Evolutionary conservation across 2,113 vertebrate species (phyloP), one percentile per base, ranked within the genome.

Genomic region (Sterrhoptilus dennistouni): DNA sequence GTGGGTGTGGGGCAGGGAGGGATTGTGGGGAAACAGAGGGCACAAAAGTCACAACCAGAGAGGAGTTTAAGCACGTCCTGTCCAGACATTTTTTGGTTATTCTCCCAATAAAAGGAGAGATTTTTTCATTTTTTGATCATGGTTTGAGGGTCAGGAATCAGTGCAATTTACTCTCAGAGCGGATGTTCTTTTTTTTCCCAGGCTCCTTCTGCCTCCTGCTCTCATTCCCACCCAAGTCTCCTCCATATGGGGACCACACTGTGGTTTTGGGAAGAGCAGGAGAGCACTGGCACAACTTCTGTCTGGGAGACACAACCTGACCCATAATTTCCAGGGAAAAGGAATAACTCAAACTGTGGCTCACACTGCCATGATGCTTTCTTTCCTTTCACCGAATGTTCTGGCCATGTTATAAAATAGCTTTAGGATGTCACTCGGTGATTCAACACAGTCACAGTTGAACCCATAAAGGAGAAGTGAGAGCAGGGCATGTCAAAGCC

Each of bases 181-280:
- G 23, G 17, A 40, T 31, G 28, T 10, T n/a, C 11, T 1, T 52
- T 57, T 12, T 12, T 50, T 12, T 50, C 36, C 71, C 80, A 71
- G 76, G 42, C 23, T 81, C 38, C 23, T 53, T 9, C 29, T 49
- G 35, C 9, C 44, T 68, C 14, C 27, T 49, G 45, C 47, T 66
- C 69, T 53, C 42, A 17, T 2, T 3, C 23, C 28, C 44, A 16
- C 22, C 38, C 57, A 36, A n/a, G 24, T 29, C 19, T 68, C 38
- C 61, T 7, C 49, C 10, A 4, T 1, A 13, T 3, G 24, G 44
- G 31, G n/a, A 77, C 40, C 50, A 21, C 1, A 0, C 6, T 27
- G 42, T 40, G 54, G 3, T 40, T 77, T 77, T 70, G 45, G 70
- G 40, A 89, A 81, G n/a, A 87, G n/a, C 38, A 79, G 61, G 66